These are phyloP conservation scores for Xenopus borealis DNA, from an alignment of 2,113 vertebrate genomes.

Conservation along the genomic window DNA sequence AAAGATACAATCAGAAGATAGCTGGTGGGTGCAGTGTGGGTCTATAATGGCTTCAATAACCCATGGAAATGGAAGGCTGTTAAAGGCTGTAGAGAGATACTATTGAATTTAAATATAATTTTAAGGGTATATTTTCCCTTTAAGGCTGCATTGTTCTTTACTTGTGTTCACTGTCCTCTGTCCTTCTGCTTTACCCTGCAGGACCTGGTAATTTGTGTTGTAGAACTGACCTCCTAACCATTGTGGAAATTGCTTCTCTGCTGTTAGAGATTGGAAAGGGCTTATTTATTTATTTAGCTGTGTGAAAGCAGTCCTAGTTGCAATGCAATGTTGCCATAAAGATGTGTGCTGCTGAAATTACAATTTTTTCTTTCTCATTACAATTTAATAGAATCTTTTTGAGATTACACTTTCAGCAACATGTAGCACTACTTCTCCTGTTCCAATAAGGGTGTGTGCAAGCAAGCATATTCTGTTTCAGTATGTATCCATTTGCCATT, in stretches of 20 bases:
- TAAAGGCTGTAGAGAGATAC: too few relatives aligned
- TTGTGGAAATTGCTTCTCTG: constrained; percentile 41
- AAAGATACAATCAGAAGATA: too few relatives aligned
- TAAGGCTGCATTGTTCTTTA: neutral
- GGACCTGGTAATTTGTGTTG: constrained; percentile 38
- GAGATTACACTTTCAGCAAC: too few relatives aligned
- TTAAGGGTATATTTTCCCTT: neutral
- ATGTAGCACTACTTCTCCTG: too few relatives aligned
- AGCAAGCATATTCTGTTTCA: too few relatives aligned
- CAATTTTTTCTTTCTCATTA: neutral
- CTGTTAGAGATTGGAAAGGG: constrained; percentile 36
- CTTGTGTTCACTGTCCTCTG: constrained; percentile 10
- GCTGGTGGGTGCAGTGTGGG: too few relatives aligned
- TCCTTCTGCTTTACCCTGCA: constrained; percentile 32
- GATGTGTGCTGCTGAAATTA: neutral
- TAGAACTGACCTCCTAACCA: constrained; percentile 35
- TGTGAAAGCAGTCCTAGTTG: constrained; percentile 2
- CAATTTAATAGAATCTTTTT: too few relatives aligned
- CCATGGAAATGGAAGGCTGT: too few relatives aligned
- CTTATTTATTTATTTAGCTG: constrained; percentile 36
- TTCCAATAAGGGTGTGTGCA: too few relatives aligned
- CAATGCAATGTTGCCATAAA: neutral
- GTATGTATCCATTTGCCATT: too few relatives aligned
- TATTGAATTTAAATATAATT: neutral
- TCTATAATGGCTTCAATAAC: too few relatives aligned